These are phyloP conservation scores for Microtus pennsylvanicus DNA, from an alignment of 2,113 vertebrate species.

Conservation along the genomic window DNA sequence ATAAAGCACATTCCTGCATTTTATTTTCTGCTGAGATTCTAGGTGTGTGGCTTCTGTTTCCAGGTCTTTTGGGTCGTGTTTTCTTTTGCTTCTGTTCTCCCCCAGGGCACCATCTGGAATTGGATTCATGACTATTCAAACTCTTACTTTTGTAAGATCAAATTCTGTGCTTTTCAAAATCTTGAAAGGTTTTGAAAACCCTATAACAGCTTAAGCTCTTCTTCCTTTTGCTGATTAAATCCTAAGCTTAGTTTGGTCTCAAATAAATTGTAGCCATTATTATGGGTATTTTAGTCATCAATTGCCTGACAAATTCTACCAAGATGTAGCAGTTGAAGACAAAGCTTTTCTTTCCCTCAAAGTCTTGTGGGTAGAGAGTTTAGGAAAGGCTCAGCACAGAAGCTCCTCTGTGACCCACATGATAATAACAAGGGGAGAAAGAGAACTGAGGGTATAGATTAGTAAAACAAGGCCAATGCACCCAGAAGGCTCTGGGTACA, in stretches of 20 bases:
- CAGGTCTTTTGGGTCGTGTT: not conserved
- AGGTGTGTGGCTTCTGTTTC: not conserved
- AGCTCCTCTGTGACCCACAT: not conserved
- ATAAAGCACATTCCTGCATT: constrained; percentile 16
- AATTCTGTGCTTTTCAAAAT: constrained; percentile 55
- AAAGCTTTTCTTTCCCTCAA: constrained; percentile 48
- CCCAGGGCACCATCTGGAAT: not conserved
- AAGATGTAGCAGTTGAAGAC: not conserved
- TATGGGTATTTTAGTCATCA: constrained; percentile 3
- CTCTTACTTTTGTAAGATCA: constrained; percentile 46
- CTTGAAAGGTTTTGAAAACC: not conserved
- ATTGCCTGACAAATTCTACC: not conserved
- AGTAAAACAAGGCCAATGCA: not conserved
- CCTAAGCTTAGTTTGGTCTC: constrained; percentile 24
- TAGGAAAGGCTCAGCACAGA: constrained; percentile 1
- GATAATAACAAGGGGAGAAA: not conserved
- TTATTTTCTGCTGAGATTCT: constrained; percentile 47
- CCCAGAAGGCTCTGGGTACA: no score
- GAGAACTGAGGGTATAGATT: not conserved
- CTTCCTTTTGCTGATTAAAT: constrained; percentile 34
- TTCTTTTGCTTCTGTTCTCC: constrained; percentile 46
- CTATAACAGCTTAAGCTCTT: not conserved
- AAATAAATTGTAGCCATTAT: constrained; percentile 20
- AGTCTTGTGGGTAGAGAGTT: not conserved
- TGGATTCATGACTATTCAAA: constrained; percentile 48